These are phyloP conservation scores for Caenorhabditis parvicauda DNA, from an alignment of 2,888 invertebrate genomes.

Conservation along the genomic window DNA sequence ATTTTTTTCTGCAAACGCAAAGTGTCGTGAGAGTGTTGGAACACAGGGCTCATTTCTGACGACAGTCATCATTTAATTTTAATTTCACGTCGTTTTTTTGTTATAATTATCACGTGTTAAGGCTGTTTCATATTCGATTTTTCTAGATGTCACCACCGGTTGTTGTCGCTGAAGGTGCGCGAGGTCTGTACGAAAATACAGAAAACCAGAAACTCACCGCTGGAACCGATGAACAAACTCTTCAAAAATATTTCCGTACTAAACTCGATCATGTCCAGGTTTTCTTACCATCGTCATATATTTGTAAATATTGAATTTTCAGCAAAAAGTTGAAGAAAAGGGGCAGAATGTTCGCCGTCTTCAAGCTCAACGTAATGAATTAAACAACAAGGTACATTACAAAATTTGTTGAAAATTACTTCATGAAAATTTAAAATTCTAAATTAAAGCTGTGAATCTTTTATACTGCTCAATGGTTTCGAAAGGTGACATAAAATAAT, in stretches of 20 bases:
- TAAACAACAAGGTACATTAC: conserved; percentile 92
- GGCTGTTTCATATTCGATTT: too few relatives aligned
- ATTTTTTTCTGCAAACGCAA: too few relatives aligned
- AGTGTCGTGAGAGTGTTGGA: too few relatives aligned
- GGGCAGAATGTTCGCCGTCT: conserved; percentile 91
- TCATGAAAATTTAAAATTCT: background rate
- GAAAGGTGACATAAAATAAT: too few relatives aligned
- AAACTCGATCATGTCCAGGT: conserved; percentile 93
- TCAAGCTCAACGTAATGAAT: conserved; percentile 96
- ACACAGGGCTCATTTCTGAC: too few relatives aligned
- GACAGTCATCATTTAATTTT: too few relatives aligned
- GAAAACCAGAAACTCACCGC: too few relatives aligned
- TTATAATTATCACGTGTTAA: too few relatives aligned
- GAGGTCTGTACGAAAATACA: too few relatives aligned
- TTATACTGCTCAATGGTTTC: background rate
- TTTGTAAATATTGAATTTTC: conserved; percentile 29
- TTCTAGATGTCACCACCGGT: too few relatives aligned
- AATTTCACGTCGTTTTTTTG: too few relatives aligned
- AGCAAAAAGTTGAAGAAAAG: conserved; percentile 90
- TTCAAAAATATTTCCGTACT: conserved; percentile 79
- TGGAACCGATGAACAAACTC: conserved; percentile 36
- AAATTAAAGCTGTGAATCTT: background rate
- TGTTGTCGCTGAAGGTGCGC: too few relatives aligned
- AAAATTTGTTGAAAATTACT: background rate
- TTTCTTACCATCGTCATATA: conserved; percentile 7